phyloP scores from a whole-genome alignment of 1,140 invertebrate genomes.

The Bombus waltoni region DNA sequence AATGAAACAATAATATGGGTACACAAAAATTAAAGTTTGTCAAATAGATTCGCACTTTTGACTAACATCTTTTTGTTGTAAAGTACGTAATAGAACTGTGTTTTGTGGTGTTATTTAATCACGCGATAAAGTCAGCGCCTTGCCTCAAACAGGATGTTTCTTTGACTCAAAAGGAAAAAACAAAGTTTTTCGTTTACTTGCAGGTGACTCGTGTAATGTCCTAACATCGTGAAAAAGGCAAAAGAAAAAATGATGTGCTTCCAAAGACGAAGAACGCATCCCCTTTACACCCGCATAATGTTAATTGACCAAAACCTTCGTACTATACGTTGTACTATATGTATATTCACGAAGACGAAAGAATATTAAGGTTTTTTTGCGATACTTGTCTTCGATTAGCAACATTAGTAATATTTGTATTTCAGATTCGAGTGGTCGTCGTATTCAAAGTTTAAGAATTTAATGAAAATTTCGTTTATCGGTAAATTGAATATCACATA shows the following conservation, averaged over 20 bases:
- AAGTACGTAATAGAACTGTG: background rate
- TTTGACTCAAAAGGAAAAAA: background rate
- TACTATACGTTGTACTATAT: background rate
- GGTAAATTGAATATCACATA: no score
- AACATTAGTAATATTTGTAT: background rate
- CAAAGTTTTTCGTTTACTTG: slow-evolving; percentile 26
- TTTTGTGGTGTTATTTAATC: slow-evolving; percentile 3
- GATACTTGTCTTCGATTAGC: background rate
- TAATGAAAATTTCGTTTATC: background rate
- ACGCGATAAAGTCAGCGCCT: background rate
- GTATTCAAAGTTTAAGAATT: background rate
- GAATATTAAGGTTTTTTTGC: background rate
- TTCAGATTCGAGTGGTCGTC: background rate
- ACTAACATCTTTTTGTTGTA: background rate
- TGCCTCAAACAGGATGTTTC: background rate
- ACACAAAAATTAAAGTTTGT: background rate
- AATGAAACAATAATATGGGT: background rate
- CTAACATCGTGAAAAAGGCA: background rate
- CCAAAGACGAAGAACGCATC: background rate
- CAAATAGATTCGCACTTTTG: background rate
- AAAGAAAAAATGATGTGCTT: slow-evolving; percentile 1
- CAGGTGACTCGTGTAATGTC: background rate
- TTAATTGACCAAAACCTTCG: slow-evolving; percentile 6
- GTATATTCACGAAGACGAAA: background rate
- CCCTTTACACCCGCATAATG: background rate